These are phyloP conservation scores for Erebia palarica DNA, from an alignment of 2,888 invertebrate genomes.

Conservation along the genomic window DNA sequence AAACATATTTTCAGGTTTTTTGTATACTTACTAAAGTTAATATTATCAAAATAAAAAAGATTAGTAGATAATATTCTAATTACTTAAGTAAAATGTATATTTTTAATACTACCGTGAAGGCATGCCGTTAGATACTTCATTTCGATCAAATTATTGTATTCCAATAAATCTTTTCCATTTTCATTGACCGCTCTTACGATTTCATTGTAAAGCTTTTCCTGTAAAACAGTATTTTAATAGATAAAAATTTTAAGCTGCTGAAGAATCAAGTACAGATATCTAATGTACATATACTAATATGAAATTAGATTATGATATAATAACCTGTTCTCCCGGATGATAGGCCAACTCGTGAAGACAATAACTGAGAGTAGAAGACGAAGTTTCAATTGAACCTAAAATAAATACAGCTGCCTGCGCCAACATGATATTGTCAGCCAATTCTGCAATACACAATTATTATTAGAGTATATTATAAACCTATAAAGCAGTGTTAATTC, in stretches of 20 bases:
- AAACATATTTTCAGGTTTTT: not conserved
- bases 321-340: conserved; percentile 62
- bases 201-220: conserved; percentile 64
- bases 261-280: too few relatives aligned
- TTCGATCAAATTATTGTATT: conserved; percentile 63
- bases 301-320: too few relatives aligned
- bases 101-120: conserved; percentile 54
- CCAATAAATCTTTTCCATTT: conserved; percentile 56
- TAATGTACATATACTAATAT: too few relatives aligned
- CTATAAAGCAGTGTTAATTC: too few relatives aligned
- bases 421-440: conserved; percentile 65
- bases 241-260: not conserved
- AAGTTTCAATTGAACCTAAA: conserved; percentile 66
- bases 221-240: conserved; percentile 20
- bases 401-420: conserved; percentile 69
- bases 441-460: conserved; percentile 46
- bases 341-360: conserved; percentile 62
- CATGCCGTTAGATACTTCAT: conserved; percentile 62
- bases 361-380: conserved; percentile 58
- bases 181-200: conserved; percentile 53
- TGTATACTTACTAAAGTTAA: too few relatives aligned
- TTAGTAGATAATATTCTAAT: not conserved
- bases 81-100: not conserved
- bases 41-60: not conserved
- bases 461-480: too few relatives aligned